Base-by-base conservation (phyloP, 2,888 invertebrate species). In the Nomada fabriciana region DNA sequence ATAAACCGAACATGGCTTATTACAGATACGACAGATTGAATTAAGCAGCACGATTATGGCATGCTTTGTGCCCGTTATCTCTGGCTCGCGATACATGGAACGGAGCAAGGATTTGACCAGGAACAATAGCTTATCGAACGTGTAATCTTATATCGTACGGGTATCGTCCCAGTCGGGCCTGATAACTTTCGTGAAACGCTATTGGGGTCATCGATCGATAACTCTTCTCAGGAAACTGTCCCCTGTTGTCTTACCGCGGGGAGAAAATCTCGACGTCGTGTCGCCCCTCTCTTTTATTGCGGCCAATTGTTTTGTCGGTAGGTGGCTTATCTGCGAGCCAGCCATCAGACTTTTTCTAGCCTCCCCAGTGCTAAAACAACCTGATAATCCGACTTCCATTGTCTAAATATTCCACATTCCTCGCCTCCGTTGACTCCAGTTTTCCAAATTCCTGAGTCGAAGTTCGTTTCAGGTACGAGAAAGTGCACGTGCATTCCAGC, bases 131-230 rank as follows among this genome's bases (percentile, higher is more conserved):
- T 64, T 80, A 76, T 81, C 82, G 55, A 52, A 43, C 47, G 50
- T 76, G 81, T 81, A 81, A 82, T 83, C 82, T 81, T 53, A 23
- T 76, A 71, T 68, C 76, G 71, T n/a, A 60, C 47, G 25, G 67
- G 67, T 65, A 69, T 68, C 69, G 65, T 63, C 57, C 25, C 60
- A 15, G 20, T 43, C 52, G 13, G 36, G 52, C 60, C 61, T 59
- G 70, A 83, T 78, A 83, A 78, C 73, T 83, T 80, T 81, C 65
- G 52, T 11, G 57, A 69, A 73, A 70, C 65, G 52, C 50, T 67
- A 78, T 77, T 77, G n/a, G 59, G 83, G 82, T 78, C 83, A 74
- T 72, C 72, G 76, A 78, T 78, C 72, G 75, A 59, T 71, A 80
- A 71, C 76, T 80, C 71, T 57, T 43, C 63, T 57, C 59, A 36